These are phyloP conservation scores for Macrosteles quadrilineatus DNA, from an alignment of 1,140 invertebrate species.

Conservation along the genomic window DNA sequence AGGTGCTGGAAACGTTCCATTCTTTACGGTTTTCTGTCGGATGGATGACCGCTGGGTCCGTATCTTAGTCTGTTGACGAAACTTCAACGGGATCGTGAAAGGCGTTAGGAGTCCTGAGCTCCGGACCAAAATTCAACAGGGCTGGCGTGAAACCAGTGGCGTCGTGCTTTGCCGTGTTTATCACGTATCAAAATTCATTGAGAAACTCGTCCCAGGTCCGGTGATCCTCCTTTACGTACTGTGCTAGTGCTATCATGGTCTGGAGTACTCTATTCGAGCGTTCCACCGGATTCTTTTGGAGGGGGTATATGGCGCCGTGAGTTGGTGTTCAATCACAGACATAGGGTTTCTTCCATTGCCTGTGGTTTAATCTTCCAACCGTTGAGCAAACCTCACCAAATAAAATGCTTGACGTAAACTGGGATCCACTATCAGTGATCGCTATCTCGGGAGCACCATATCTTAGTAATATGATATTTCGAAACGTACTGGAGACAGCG, in stretches of 20 bases:
- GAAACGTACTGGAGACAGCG: no score
- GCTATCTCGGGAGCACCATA: no score
- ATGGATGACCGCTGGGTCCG: neutral
- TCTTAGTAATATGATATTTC: no score
- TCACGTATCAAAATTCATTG: slow-evolving; percentile 48
- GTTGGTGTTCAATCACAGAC: no score
- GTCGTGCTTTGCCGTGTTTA: slow-evolving; percentile 49
- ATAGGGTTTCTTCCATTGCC: no score
- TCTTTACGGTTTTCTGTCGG: neutral
- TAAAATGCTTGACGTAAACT: no score
- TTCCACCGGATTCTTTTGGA: no score
- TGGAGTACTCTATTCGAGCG: slow-evolving; percentile 53
- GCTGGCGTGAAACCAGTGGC: slow-evolving; percentile 48
- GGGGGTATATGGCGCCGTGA: no score
- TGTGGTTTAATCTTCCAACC: no score
- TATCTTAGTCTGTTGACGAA: no score
- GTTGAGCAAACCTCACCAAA: no score
- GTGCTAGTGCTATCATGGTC: slow-evolving; percentile 46
- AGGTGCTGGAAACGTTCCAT: neutral
- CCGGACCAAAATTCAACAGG: slow-evolving; percentile 48
- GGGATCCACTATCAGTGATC: no score
- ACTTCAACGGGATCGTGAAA: neutral
- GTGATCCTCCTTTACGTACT: slow-evolving; percentile 48
- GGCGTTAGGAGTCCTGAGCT: slow-evolving; percentile 40
- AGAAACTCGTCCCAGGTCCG: slow-evolving; percentile 46